Conservation (phyloP, 2,113 vertebrate species). For the Sterrhoptilus dennistouni region DNA sequence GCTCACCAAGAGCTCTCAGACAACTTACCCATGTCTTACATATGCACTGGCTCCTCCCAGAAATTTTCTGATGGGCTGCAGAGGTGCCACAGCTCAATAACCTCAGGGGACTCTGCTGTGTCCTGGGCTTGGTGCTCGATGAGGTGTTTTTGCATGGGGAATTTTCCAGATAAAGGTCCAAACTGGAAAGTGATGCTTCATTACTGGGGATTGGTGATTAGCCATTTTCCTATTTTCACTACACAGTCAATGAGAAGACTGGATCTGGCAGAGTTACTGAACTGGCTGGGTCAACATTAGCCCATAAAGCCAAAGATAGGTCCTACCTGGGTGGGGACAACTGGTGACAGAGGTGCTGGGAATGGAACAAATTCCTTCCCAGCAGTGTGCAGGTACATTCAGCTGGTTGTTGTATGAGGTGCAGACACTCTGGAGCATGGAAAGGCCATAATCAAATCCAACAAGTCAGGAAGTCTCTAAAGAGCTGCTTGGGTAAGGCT, state of each 20-base stretch:
- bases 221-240: not conserved
- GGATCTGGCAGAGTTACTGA: not conserved
- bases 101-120: rapidly evolving
- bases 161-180: not conserved
- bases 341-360: not conserved
- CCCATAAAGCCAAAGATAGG: not conserved
- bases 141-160: not conserved
- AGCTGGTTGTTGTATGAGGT: not conserved
- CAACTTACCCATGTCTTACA: too few species aligned
- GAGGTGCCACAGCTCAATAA: not conserved
- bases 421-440: not conserved
- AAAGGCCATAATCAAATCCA: not conserved
- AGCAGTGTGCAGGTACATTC: not conserved
- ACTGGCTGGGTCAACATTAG: not conserved
- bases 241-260: not conserved
- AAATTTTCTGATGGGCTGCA: not conserved
- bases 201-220: not conserved
- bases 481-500: not conserved
- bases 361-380: not conserved
- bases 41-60: not conserved
- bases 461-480: not conserved
- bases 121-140: not conserved
- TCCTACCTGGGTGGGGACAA: not conserved
- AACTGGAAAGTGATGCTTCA: not conserved
- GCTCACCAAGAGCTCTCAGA: not conserved